Conservation (phyloP, 2,888 invertebrate genomes). For the Miltochrista miniata region DNA sequence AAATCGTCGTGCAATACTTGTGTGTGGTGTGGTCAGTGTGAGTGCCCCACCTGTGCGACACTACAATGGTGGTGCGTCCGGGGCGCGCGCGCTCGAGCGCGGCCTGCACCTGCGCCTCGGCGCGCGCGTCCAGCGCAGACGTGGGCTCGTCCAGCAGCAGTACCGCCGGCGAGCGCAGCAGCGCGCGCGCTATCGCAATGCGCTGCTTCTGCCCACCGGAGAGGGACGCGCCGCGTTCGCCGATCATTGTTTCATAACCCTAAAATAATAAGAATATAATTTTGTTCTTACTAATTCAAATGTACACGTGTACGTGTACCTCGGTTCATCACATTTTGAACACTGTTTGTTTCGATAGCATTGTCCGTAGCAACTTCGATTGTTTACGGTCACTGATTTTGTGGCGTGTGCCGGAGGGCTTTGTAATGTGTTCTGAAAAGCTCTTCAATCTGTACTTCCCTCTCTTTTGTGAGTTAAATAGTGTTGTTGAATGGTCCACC, state of each 20-base stretch:
- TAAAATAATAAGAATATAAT: conserved; percentile 34
- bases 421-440: too few relatives aligned
- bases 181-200: conserved; percentile 92
- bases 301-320: too few relatives aligned
- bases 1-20: too few relatives aligned
- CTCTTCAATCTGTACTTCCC: too few relatives aligned
- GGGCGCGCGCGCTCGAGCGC: conserved; percentile 88
- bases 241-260: conserved; percentile 91
- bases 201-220: conserved; percentile 94
- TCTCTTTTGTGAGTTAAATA: too few relatives aligned
- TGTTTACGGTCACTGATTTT: too few relatives aligned
- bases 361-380: too few relatives aligned
- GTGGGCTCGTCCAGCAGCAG: conserved; percentile 92
- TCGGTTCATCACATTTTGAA: too few relatives aligned
- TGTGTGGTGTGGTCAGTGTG: too few relatives aligned
- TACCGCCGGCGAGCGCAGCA: conserved; percentile 89
- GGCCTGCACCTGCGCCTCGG: conserved; percentile 90
- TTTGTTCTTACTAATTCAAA: not conserved
- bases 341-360: too few relatives aligned
- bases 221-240: conserved; percentile 90
- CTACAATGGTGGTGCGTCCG: conserved; percentile 88
- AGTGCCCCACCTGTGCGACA: conserved; percentile 84
- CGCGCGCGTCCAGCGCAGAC: conserved; percentile 91
- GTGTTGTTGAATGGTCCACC: too few relatives aligned
- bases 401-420: too few relatives aligned